Evolutionary conservation across 1,140 invertebrate species (phyloP).

Genomic region (Laupala kohalensis): DNA sequence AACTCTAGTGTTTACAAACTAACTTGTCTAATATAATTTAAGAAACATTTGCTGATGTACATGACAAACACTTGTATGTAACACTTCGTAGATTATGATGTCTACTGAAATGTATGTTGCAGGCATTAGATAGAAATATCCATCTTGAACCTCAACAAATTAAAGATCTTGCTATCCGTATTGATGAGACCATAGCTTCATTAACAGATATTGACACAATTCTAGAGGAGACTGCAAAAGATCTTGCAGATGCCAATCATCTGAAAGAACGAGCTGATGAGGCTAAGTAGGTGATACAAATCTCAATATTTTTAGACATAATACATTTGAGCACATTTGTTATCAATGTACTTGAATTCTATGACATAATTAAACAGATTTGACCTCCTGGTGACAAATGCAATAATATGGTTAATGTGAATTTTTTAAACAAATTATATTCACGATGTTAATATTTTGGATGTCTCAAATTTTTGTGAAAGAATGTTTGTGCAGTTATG

Average conservation of each 20-base stretch:
- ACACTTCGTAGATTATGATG: not conserved
- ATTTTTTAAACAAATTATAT: not conserved
- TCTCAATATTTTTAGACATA: too few relatives aligned
- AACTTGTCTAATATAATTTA: too few relatives aligned
- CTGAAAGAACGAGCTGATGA: constrained; percentile 63
- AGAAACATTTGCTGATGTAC: too few relatives aligned
- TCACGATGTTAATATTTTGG: not conserved
- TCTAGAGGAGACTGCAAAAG: constrained; percentile 66
- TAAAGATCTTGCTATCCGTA: constrained; percentile 61
- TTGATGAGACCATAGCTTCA: constrained; percentile 71
- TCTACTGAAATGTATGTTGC: constrained; percentile 5
- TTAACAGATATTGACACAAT: constrained; percentile 84
- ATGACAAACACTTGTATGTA: too few relatives aligned
- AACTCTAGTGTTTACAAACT: too few relatives aligned
- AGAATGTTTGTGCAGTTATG: too few relatives aligned
- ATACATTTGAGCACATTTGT: not conserved
- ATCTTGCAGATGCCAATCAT: constrained; percentile 55
- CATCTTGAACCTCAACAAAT: constrained; percentile 75
- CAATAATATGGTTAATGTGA: not conserved
- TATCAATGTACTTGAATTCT: not conserved
- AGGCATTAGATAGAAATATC: constrained; percentile 46
- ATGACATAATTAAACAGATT: not conserved
- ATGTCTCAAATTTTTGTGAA: too few relatives aligned
- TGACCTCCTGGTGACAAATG: too few relatives aligned
- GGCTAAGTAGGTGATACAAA: constrained; percentile 45